These are phyloP conservation scores for Loripinus fragilis DNA, from an alignment of 2,888 invertebrate species.

Conservation along the genomic window DNA sequence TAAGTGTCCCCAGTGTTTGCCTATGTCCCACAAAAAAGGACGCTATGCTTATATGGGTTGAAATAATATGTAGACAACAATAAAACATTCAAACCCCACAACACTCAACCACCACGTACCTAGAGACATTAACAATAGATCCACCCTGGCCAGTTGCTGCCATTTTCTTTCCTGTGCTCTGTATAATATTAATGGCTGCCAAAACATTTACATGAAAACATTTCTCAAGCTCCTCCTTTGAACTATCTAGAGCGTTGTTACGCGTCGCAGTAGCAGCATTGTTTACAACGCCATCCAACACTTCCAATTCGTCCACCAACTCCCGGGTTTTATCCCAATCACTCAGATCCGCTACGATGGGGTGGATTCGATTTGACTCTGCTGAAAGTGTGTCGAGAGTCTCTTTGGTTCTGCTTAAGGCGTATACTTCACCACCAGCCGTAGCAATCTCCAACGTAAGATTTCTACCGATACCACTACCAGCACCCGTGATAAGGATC, in stretches of 20 bases:
- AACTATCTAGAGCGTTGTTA: conserved; percentile 88
- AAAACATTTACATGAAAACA: conserved; percentile 91
- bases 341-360: conserved; percentile 88
- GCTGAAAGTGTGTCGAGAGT: conserved; percentile 87
- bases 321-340: conserved; percentile 90
- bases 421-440: conserved; percentile 91
- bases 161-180: conserved; percentile 89
- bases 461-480: conserved; percentile 92
- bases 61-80: too few relatives aligned
- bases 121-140: conserved; percentile 94
- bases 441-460: conserved; percentile 88
- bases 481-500: conserved; percentile 94
- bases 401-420: conserved; percentile 88
- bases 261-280: conserved; percentile 93
- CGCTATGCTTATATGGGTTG: too few relatives aligned
- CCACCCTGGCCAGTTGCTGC: conserved; percentile 89
- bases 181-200: conserved; percentile 92
- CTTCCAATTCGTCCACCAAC: conserved; percentile 87
- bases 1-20: too few relatives aligned
- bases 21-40: too few relatives aligned
- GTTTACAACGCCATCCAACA: conserved; percentile 93
- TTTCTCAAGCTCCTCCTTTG: conserved; percentile 89
- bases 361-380: conserved; percentile 59
- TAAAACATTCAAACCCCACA: too few relatives aligned
- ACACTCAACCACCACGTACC: too few relatives aligned